Percentiles rank a stretch among this genome's conserved stretches.
These are phyloP conservation scores for Lycodopsis pacificus DNA, from an alignment of 2,797 vertebrate species.

Conservation along the genomic window DNA sequence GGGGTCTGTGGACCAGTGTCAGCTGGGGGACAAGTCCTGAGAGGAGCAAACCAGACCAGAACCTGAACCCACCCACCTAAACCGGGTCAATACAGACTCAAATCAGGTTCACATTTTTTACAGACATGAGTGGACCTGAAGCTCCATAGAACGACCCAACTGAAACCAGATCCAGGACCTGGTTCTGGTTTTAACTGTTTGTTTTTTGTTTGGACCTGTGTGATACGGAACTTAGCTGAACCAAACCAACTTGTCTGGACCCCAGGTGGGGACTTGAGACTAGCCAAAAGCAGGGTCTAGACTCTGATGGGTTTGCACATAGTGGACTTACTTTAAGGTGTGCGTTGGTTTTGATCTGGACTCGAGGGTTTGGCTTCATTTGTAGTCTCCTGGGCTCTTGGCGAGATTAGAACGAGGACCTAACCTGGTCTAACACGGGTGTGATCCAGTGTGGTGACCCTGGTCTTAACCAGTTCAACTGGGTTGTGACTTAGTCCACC, in stretches of 20 bases:
- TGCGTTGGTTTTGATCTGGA: slow-evolving; percentile 4
- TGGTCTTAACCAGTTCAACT: background rate
- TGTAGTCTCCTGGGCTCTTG: background rate
- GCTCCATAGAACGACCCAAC: background rate
- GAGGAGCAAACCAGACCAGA: slow-evolving; percentile 38
- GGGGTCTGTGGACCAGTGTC: slow-evolving; percentile 88
- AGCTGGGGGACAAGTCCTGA: slow-evolving; percentile 92
- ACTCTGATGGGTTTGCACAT: background rate
- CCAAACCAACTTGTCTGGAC: slow-evolving; percentile 7
- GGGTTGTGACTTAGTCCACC: background rate
- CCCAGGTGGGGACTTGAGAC: background rate
- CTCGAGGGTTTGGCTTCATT: background rate
- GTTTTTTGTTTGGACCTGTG: background rate
- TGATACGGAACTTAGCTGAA: slow-evolving; percentile 6
- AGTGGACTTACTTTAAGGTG: background rate
- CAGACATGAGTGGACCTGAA: background rate
- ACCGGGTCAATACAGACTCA: background rate
- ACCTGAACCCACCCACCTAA: background rate
- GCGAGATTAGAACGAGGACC: background rate
- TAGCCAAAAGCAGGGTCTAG: background rate
- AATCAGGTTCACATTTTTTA: slow-evolving; percentile 1
- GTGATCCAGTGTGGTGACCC: too few species aligned
- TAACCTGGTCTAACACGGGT: background rate
- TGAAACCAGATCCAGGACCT: slow-evolving; percentile 11
- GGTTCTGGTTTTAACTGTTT: slow-evolving; percentile 42